Conservation (phyloP, 2,888 invertebrate genomes). For the Metellina segmentata region DNA sequence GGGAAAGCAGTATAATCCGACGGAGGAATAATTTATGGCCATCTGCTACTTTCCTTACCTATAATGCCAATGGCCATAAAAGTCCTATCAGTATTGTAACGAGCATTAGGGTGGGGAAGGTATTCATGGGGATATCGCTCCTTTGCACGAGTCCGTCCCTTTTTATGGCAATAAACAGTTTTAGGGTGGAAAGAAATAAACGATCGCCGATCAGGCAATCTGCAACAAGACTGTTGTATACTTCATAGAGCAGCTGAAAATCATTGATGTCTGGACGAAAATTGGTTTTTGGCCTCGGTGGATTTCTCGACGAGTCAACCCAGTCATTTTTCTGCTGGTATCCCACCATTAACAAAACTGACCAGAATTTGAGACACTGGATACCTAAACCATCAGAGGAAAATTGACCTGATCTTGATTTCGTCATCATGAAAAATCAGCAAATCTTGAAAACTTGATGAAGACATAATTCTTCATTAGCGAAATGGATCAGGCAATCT, state of each 20-base stretch:
- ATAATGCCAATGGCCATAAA: slow-evolving; percentile 37
- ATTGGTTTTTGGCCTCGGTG: too few relatives aligned
- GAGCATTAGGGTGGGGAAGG: background rate
- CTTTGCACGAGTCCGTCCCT: slow-evolving; percentile 20
- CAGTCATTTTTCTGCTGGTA: too few relatives aligned
- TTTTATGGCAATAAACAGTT: slow-evolving; percentile 48
- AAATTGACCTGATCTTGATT: too few relatives aligned
- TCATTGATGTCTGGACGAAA: background rate
- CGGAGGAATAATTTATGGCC: slow-evolving; percentile 1
- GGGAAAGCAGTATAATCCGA: slow-evolving; percentile 24
- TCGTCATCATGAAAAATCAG: too few relatives aligned
- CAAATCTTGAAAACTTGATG: too few relatives aligned
- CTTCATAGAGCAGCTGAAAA: background rate
- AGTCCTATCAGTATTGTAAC: slow-evolving; percentile 28
- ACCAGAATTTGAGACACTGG: too few relatives aligned
- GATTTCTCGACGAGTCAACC: too few relatives aligned
- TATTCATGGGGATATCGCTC: slow-evolving; percentile 51
- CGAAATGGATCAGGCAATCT: too few relatives aligned
- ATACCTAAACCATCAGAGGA: too few relatives aligned
- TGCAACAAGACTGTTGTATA: too few relatives aligned
- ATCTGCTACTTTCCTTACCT: background rate
- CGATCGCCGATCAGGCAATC: slow-evolving; percentile 50
- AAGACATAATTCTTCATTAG: too few relatives aligned
- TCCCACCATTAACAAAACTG: too few relatives aligned
- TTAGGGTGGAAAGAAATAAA: slow-evolving; percentile 43